A percentile compares a stretch with the other conserved stretches of the same genome.
phyloP scores from a whole-genome alignment of 2,888 invertebrate species.

The Agonopterix subpropinquella region DNA sequence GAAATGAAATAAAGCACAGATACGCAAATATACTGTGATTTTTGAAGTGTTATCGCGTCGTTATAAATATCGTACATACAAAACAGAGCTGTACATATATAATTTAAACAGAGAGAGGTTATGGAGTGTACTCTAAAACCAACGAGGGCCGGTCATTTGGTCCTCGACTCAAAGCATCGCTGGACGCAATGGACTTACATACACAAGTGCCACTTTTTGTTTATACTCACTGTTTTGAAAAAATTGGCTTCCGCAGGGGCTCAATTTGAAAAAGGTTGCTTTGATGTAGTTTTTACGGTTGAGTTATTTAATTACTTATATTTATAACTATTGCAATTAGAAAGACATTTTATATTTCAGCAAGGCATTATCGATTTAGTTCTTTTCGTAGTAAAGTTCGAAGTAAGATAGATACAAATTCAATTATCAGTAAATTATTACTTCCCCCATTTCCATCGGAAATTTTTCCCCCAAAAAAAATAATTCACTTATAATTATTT shows the following conservation, averaged over 20 bases:
- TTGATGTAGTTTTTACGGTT: too few species aligned
- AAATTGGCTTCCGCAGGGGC: slow-evolving; percentile 20
- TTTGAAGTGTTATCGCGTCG: too few species aligned
- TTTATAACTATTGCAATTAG: too few species aligned
- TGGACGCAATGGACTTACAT: slow-evolving; percentile 17
- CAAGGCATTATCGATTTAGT: too few species aligned
- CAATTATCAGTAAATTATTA: neutral
- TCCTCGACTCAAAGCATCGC: slow-evolving; percentile 33
- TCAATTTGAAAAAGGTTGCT: neutral
- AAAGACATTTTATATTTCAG: too few species aligned
- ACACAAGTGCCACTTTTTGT: slow-evolving; percentile 22
- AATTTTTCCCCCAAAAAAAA: neutral
- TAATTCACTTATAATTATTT: slow-evolving; percentile 14
- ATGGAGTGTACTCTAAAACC: neutral
- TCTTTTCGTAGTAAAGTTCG: too few species aligned
- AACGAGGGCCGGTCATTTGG: slow-evolving; percentile 33
- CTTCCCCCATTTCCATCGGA: neutral
- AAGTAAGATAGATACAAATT: too few species aligned
- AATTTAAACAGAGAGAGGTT: neutral
- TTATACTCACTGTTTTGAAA: slow-evolving; percentile 19
- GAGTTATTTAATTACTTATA: too few species aligned
- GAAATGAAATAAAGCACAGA: too few species aligned
- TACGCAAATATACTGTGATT: too few species aligned
- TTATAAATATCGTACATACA: too few species aligned
- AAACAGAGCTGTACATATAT: too few species aligned